Evolutionary conservation across 2,797 vertebrate genomes (phyloP).

Genomic region (Tenualosa thibaudeaui): DNA sequence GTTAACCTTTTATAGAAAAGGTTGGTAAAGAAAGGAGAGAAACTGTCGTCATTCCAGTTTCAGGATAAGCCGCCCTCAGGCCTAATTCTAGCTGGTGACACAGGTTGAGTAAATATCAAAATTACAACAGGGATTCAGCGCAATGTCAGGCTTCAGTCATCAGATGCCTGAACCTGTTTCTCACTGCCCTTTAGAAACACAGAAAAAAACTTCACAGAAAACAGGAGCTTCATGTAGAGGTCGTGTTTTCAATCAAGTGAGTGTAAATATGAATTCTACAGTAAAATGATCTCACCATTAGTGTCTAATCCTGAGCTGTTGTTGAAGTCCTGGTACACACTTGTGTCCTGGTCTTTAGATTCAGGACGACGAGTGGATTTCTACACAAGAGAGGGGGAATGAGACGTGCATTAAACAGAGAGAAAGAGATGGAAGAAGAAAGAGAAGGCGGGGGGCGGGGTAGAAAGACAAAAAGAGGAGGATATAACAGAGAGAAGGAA

Average conservation of each 20-base stretch:
- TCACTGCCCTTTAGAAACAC: too few species aligned
- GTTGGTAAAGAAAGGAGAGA: neutral
- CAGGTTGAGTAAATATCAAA: neutral
- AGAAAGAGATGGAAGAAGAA: neutral
- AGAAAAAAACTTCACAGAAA: too few species aligned
- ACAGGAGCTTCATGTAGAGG: too few species aligned
- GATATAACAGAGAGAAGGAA: neutral
- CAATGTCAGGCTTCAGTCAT: too few species aligned
- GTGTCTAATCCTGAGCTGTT: conserved; percentile 73
- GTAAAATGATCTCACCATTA: conserved; percentile 56
- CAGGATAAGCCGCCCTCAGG: neutral
- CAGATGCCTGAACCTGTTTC: too few species aligned
- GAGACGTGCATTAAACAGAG: neutral
- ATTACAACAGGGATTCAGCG: neutral
- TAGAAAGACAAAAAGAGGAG: conserved; percentile 17
- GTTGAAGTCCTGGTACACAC: conserved; percentile 88
- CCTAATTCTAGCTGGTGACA: neutral
- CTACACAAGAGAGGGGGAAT: conserved; percentile 59
- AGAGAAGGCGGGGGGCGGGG: neutral
- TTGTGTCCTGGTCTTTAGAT: conserved; percentile 71
- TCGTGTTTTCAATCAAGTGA: too few species aligned
- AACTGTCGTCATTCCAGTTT: neutral
- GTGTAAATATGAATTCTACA: too few species aligned
- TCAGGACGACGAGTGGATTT: conserved; percentile 84
- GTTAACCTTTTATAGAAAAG: neutral